Evolutionary conservation across 2,113 vertebrate species (phyloP).

Genomic region (Cariama cristata): DNA sequence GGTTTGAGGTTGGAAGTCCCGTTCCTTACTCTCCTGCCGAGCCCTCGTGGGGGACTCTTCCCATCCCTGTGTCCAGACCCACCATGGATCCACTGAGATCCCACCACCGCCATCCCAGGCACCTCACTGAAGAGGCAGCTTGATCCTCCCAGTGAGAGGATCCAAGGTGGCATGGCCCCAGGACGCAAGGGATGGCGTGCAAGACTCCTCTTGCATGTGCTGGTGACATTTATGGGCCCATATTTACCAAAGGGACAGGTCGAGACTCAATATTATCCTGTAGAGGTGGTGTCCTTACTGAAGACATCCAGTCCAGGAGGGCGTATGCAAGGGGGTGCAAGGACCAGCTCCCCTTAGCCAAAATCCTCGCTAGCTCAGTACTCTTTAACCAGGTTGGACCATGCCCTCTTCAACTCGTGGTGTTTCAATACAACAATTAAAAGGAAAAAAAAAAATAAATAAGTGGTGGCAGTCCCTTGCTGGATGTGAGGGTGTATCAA

Average conservation of each 20-base stretch:
- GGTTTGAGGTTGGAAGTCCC: background rate
- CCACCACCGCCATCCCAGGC: background rate
- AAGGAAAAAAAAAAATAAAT: background rate
- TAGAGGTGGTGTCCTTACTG: background rate
- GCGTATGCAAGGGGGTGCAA: background rate
- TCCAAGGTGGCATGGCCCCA: background rate
- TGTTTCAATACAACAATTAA: background rate
- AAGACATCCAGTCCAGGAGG: background rate
- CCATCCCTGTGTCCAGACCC: background rate
- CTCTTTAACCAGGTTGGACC: background rate
- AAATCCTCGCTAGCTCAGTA: background rate
- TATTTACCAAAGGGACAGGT: background rate
- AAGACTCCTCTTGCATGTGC: fast-evolving
- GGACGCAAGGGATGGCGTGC: background rate
- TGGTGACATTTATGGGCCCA: background rate
- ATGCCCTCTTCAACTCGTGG: background rate
- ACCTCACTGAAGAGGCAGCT: fast-evolving
- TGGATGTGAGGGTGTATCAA: background rate
- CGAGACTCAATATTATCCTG: background rate
- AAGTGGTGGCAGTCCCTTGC: background rate
- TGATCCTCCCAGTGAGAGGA: background rate
- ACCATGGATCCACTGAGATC: fast-evolving
- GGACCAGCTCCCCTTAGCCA: background rate
- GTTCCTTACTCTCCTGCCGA: fast-evolving
- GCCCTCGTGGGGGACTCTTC: fast-evolving